These are phyloP conservation scores for Chionomys nivalis DNA, from an alignment of 2,113 vertebrate species.

Conservation along the genomic window DNA sequence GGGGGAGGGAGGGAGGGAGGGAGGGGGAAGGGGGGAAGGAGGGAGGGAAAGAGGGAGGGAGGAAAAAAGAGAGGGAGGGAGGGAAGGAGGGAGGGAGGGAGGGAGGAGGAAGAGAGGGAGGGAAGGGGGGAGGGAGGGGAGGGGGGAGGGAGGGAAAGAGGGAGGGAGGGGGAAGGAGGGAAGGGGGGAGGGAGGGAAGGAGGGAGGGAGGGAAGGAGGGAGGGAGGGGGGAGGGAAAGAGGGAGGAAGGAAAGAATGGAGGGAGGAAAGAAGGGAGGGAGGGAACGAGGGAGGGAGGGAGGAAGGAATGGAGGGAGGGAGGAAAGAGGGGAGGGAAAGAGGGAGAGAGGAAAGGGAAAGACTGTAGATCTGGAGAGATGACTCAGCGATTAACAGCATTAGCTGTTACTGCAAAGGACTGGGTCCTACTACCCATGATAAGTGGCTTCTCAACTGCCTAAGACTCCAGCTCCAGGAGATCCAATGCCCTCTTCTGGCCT, in stretches of 20 bases:
- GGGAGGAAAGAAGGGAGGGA: fast-evolving
- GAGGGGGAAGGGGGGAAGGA: fast-evolving
- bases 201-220: too few relatives aligned
- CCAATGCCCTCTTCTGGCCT: background rate
- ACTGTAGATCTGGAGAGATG: background rate
- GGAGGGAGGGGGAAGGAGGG: too few relatives aligned
- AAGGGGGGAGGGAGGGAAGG: fast-evolving
- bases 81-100: background rate
- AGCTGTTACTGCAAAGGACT: background rate
- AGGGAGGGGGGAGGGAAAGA: too few relatives aligned
- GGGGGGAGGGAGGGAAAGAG: too few relatives aligned
- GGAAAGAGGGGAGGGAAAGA: fast-evolving
- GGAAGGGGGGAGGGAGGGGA: too few relatives aligned
- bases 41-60: background rate
- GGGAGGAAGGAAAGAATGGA: fast-evolving
- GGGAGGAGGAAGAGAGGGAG: too few relatives aligned
- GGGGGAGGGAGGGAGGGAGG: fast-evolving
- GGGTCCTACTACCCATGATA: background rate
- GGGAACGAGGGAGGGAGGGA: fast-evolving
- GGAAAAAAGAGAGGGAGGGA: too few relatives aligned
- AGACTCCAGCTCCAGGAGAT: background rate
- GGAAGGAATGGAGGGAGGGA: fast-evolving
- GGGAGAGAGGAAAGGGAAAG: background rate
- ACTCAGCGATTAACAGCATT: background rate
- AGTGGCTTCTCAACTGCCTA: background rate